Conservation (phyloP, 2,113 vertebrate genomes). For the Kryptolebias marmoratus region DNA sequence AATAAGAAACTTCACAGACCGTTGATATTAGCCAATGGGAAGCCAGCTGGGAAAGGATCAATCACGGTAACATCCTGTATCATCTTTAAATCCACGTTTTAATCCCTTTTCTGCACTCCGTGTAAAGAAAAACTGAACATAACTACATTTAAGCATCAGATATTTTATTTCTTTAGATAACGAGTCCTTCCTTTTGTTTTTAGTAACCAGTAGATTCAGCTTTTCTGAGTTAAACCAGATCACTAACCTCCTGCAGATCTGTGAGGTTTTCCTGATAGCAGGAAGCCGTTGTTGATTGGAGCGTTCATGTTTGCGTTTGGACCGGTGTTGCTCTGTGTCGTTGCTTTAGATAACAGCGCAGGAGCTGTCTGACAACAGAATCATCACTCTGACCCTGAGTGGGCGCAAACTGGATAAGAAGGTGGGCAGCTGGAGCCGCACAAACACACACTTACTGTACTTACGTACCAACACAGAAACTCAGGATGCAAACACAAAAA, state of each 20-base stretch:
- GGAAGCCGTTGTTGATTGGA: constrained; percentile 20
- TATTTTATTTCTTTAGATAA: too few species aligned
- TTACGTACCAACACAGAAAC: constrained; percentile 1
- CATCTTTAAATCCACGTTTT: background rate
- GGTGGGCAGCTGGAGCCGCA: constrained; percentile 75
- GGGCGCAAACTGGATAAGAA: constrained; percentile 98
- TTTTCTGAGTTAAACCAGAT: background rate
- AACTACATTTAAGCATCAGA: too few species aligned
- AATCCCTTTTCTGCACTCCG: too few species aligned
- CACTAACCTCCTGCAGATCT: background rate
- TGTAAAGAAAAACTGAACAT: too few species aligned
- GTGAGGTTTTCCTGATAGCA: too few species aligned
- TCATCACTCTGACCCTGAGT: constrained; percentile 93
- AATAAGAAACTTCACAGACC: constrained; percentile 95
- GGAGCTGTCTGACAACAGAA: constrained; percentile 97
- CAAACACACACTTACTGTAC: constrained; percentile 5
- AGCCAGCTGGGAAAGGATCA: constrained; percentile 94
- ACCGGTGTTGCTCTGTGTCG: constrained; percentile 38
- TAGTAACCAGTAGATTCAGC: background rate
- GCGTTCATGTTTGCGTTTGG: constrained; percentile 8
- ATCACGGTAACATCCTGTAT: constrained; percentile 83
- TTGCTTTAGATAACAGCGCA: constrained; percentile 90
- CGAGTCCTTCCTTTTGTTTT: background rate
- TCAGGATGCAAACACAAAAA: constrained; percentile 14
- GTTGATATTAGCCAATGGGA: constrained; percentile 91